Percentiles rank a stretch among this genome's conserved stretches.
Evolutionary conservation across 2,888 invertebrate species (phyloP).

Genomic region (Ophraella communa): DNA sequence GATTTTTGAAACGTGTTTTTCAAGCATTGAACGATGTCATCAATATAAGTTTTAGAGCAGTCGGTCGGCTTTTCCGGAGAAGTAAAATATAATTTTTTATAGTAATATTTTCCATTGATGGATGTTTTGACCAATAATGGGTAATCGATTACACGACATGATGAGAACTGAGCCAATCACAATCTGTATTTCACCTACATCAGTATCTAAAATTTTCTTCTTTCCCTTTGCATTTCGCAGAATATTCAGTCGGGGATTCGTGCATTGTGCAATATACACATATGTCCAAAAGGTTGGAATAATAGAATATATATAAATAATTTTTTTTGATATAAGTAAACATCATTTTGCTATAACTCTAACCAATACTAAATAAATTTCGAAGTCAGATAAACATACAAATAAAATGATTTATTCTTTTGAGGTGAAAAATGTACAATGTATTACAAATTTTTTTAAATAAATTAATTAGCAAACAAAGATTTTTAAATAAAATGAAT

Average conservation of each 20-base stretch:
- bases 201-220: conserved; percentile 7
- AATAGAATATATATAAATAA: no score
- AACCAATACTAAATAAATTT: no score
- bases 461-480: no score
- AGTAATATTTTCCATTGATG: conserved; percentile 11
- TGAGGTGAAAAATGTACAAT: no score
- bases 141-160: background rate
- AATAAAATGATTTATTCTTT: no score
- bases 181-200: conserved; percentile 12
- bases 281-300: background rate
- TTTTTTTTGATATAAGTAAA: no score
- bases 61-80: conserved; percentile 11
- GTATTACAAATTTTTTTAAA: no score
- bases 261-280: conserved; percentile 1
- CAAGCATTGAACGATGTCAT: conserved; percentile 9
- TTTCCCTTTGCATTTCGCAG: background rate
- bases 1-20: conserved; percentile 9
- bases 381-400: no score
- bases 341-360: no score
- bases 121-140: conserved; percentile 10
- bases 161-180: conserved; percentile 9
- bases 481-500: no score
- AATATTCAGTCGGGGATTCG: background rate
- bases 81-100: conserved; percentile 20
- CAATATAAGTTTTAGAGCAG: conserved; percentile 12